These are phyloP conservation scores for Cephalopholis sonnerati DNA, from an alignment of 2,113 vertebrate genomes.

Conservation along the genomic window DNA sequence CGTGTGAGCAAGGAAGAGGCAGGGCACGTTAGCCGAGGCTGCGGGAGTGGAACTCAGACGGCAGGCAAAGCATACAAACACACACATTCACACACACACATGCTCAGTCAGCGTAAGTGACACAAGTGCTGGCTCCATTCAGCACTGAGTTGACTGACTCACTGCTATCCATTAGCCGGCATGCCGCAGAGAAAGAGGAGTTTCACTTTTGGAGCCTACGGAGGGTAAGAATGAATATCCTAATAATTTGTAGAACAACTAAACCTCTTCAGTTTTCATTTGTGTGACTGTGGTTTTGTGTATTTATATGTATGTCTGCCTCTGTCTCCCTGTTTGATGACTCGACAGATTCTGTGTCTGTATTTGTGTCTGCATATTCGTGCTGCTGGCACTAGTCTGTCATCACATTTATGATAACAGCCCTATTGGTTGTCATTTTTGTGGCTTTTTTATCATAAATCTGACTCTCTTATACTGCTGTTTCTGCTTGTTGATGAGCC, in stretches of 20 bases:
- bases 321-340: conserved; percentile 64
- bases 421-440: conserved; percentile 5
- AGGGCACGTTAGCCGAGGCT: conserved; percentile 58
- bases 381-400: conserved; percentile 31
- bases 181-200: conserved; percentile 86
- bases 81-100: conserved; percentile 43
- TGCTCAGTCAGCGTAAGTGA: conserved; percentile 79
- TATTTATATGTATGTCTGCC: neutral
- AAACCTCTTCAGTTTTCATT: neutral
- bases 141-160: conserved; percentile 72
- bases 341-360: conserved; percentile 65
- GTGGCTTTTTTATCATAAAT: neutral
- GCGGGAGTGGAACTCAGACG: conserved; percentile 71
- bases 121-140: conserved; percentile 75
- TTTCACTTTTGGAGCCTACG: conserved; percentile 86
- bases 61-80: conserved; percentile 60
- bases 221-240: conserved; percentile 78
- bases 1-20: conserved; percentile 72
- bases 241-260: conserved; percentile 7
- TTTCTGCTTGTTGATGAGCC: neutral
- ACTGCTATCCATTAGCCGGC: conserved; percentile 59
- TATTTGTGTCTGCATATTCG: conserved; percentile 35
- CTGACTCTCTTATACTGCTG: neutral
- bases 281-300: neutral
- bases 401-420: conserved; percentile 3